These are phyloP conservation scores for Drosophila kikkawai DNA, from an alignment of 1,140 invertebrate genomes.

Conservation along the genomic window DNA sequence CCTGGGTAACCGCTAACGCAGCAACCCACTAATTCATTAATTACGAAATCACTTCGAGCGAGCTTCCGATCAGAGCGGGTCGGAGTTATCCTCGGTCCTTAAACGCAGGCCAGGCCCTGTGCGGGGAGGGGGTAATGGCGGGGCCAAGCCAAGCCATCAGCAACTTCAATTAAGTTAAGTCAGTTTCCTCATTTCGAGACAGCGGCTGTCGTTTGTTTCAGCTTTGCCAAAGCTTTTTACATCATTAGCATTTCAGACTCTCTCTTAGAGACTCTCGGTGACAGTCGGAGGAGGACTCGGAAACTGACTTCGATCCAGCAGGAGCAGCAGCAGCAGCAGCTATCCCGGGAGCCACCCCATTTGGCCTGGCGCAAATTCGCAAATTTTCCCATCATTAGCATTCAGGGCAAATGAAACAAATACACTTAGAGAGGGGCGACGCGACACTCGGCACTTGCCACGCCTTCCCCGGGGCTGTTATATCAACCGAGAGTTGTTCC, in stretches of 20 bases:
- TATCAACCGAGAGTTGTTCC: slow-evolving; percentile 57
- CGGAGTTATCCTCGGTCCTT: slow-evolving; percentile 38
- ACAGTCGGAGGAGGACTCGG: slow-evolving; percentile 25
- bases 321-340: background rate
- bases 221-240: slow-evolving; percentile 74
- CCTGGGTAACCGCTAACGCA: slow-evolving; percentile 65
- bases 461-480: slow-evolving; percentile 32
- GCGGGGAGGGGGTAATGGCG: slow-evolving; percentile 3
- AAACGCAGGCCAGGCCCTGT: slow-evolving; percentile 42
- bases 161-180: slow-evolving; percentile 84
- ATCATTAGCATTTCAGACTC: slow-evolving; percentile 79
- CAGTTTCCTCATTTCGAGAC: slow-evolving; percentile 79
- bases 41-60: slow-evolving; percentile 78
- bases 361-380: slow-evolving; percentile 70
- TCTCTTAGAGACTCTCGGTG: slow-evolving; percentile 15
- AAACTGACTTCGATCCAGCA: slow-evolving; percentile 40
- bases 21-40: slow-evolving; percentile 69
- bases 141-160: slow-evolving; percentile 49
- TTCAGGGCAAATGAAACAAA: slow-evolving; percentile 83
- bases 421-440: slow-evolving; percentile 69
- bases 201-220: slow-evolving; percentile 81
- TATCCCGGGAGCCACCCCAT: slow-evolving; percentile 20
- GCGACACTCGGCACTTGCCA: slow-evolving; percentile 44
- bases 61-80: slow-evolving; percentile 66
- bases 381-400: slow-evolving; percentile 84